Evolutionary conservation across 2,888 invertebrate species (phyloP).

Genomic region (Trichopoda pennipes): DNA sequence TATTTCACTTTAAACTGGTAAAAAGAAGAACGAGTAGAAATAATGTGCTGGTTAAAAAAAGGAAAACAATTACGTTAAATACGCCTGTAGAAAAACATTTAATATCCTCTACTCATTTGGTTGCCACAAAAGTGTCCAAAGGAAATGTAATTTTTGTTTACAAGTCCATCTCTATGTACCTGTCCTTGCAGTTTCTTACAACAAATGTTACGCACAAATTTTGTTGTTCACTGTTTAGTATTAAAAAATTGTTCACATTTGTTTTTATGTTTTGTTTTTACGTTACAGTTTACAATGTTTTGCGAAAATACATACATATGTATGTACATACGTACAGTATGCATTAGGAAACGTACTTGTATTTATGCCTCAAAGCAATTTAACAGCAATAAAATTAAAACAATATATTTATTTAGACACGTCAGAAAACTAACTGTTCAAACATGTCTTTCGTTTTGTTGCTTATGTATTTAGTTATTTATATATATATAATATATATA

Average conservation of each 20-base stretch:
- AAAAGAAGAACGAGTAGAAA: no score
- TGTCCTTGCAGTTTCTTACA: not conserved
- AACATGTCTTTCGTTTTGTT: not conserved
- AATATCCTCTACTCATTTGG: no score
- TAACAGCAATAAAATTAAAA: conserved; percentile 37
- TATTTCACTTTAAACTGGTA: no score
- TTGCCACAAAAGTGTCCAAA: not conserved
- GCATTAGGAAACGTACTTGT: conserved; percentile 40
- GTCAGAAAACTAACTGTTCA: not conserved
- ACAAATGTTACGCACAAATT: not conserved
- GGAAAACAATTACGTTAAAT: no score
- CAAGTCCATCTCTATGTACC: conserved; percentile 30
- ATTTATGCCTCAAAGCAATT: conserved; percentile 59
- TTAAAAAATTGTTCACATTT: no score
- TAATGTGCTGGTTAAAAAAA: no score
- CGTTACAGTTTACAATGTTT: not conserved
- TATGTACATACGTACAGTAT: conserved; percentile 12
- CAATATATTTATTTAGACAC: conserved; percentile 18
- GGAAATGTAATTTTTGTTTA: not conserved
- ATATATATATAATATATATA: not conserved
- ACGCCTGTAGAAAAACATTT: no score
- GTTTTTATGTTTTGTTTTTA: conserved; percentile 31
- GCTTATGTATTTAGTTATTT: not conserved
- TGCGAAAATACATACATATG: not conserved
- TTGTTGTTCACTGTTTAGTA: not conserved